phyloP scores from a whole-genome alignment of 92 coral and sea anemone species.

The Palythoa grandis region DNA sequence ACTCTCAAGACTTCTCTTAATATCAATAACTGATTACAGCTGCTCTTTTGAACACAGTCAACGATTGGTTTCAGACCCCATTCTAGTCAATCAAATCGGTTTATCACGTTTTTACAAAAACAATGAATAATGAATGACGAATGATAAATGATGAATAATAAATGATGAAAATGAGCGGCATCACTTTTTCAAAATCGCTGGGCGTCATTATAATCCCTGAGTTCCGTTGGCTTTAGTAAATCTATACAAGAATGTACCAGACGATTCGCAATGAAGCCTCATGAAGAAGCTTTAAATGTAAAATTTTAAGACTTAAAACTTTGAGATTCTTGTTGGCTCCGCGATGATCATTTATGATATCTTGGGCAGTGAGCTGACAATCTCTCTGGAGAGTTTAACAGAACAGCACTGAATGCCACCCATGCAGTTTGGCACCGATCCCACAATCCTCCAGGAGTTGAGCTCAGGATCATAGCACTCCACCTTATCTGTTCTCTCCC shows the following conservation, averaged over 20 bases:
- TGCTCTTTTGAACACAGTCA: no score
- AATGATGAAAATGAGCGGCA: no score
- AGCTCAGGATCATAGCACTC: constrained; percentile 84
- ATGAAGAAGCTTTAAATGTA: neutral
- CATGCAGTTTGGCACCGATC: constrained; percentile 93
- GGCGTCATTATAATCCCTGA: no score
- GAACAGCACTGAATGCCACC: constrained; percentile 93
- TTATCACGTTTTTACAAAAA: no score
- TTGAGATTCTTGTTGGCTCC: neutral
- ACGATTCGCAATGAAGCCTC: neutral
- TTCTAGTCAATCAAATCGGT: no score
- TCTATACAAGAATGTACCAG: neutral
- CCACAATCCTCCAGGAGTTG: constrained; percentile 85
- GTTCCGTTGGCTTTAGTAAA: no score
- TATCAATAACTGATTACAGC: no score
- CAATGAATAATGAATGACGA: no score
- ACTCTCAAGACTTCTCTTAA: no score
- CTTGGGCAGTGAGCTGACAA: constrained; percentile 73
- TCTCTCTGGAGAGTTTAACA: constrained; percentile 67
- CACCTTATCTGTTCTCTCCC: constrained; percentile 87
- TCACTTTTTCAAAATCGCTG: no score
- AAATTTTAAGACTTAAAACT: neutral
- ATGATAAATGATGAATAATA: no score
- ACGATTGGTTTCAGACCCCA: no score
- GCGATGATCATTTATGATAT: constrained; percentile 38